Evolutionary conservation across 1,140 invertebrate species (phyloP), one percentile per base, ranked within the genome.

Genomic region (Branchinecta lindahli): DNA sequence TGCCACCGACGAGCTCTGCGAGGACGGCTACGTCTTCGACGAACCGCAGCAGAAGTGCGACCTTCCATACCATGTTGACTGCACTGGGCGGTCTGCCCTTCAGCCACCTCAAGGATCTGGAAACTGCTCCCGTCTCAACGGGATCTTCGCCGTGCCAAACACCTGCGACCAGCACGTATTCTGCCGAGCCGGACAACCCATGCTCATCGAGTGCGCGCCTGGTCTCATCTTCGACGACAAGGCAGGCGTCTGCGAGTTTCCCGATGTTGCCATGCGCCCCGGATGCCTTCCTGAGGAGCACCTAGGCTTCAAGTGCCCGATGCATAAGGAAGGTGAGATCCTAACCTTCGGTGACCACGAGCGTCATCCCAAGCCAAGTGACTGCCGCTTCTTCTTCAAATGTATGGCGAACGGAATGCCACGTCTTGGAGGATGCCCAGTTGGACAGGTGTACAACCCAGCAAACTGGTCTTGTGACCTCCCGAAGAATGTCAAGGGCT

Each of bases 391-490:
- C 68, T 79, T 79, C 72, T 80, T 77, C 72, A 76, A 80, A 67
- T 80, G 80, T 70, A 69, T 78, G 8, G 73, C 73, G 46, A 77
- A 77, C 70, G 75, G 74, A 12, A 73, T 75, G 65, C 79, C 79
- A 8, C 67, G 78, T 66, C 70, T 78, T 2, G 75, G 75, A 6
- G 77, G 79, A 33, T 81, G 81, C 73, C 76, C 76, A 46, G 44
- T 76, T n/a, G 79, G 79, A 72, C 78, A 75, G 18, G 81, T 81
- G 33, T 82, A 80, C 75, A 81, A 81, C 69, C 76, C 76, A 0
- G 75, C 77, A 47, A 77, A 74, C 44, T 75, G 79, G 15, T 75
- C 77, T 68, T 82, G 80, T 71, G 79, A 80, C 71, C 74, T 75
- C 66, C 78, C 79, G 9, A 75, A 77, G 67, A 80, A 79, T 66